Base-by-base conservation (phyloP, 2,888 invertebrate species). In the Rhingia rostrata region DNA sequence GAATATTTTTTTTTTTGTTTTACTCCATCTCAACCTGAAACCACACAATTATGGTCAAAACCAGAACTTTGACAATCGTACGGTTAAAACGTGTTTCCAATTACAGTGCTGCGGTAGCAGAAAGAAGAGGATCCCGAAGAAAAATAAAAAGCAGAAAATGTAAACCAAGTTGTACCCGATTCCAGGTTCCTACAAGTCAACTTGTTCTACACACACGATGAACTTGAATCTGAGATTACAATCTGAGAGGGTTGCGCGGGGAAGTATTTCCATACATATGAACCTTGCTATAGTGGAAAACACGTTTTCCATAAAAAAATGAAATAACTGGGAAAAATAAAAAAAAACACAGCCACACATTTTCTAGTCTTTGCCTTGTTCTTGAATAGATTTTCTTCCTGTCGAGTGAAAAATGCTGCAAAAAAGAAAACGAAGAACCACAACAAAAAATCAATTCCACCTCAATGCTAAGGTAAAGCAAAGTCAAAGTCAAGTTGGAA, bases 141-240 rank as follows among this genome's bases (percentile, higher is more conserved):
- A 37, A 30, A 14, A 14, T 3, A 35, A 61, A 39, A 69, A 73
- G 51, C 45, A 56, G 63, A 83, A 79, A 83, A 83, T 83, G 79
- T 83, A 74, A 83, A 83, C 83, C 79, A 83, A 79, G 79, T 83
- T 74, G 69, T 64, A 73, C 78, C 64, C 79, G 83, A 83, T 83
- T 73, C 22, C 49, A 70, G 22, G 64, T 63, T 61, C 66, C 10
- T 61, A 60, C 67, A 77, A 66, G 49, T 56, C 78, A 54, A 70
- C 70, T 66, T 80, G 74, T 66, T 79, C 45, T 63, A 69, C 58
- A 73, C 64, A 83, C 37, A 56, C 32, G 58, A 70, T 84, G 73
- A 84, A 84, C 84, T 84, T 84, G 84, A 84, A 74, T 66, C 69
- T 39, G n/a, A 66, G 80, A 84, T 84, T 47, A 66, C 37, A 39